Conservation (phyloP, 2,113 vertebrate species). For the cattle (Bos taurus) region DNA sequence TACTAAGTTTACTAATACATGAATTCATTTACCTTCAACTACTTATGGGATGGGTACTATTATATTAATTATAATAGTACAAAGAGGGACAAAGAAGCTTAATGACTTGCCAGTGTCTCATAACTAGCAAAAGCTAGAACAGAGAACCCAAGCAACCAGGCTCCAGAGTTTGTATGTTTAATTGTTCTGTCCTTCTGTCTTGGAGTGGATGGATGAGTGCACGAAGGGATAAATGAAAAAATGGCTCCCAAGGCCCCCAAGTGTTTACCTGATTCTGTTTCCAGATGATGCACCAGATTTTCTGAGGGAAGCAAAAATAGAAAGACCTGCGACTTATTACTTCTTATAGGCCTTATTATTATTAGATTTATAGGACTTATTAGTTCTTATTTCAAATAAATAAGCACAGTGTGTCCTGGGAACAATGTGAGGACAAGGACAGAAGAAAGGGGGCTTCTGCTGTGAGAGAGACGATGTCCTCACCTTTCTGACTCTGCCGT, state of each 20-base stretch:
- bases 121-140: neutral
- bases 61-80: neutral
- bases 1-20: neutral
- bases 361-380: neutral
- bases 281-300: slow-evolving; percentile 50
- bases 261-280: slow-evolving; percentile 52
- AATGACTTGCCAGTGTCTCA: neutral
- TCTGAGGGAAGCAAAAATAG: slow-evolving; percentile 42
- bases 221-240: neutral
- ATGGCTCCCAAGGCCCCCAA: fast-evolving
- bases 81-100: neutral
- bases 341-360: neutral
- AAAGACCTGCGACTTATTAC: neutral
- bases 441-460: neutral
- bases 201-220: neutral
- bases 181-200: neutral
- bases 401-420: neutral
- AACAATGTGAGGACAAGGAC: neutral
- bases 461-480: neutral
- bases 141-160: neutral
- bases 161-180: neutral
- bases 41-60: too few relatives aligned
- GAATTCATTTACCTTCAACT: neutral
- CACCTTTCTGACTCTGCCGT: neutral
- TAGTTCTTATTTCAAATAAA: neutral